phyloP scores from a whole-genome alignment of 2,797 vertebrate genomes.

The Takifugu ocellatus region DNA sequence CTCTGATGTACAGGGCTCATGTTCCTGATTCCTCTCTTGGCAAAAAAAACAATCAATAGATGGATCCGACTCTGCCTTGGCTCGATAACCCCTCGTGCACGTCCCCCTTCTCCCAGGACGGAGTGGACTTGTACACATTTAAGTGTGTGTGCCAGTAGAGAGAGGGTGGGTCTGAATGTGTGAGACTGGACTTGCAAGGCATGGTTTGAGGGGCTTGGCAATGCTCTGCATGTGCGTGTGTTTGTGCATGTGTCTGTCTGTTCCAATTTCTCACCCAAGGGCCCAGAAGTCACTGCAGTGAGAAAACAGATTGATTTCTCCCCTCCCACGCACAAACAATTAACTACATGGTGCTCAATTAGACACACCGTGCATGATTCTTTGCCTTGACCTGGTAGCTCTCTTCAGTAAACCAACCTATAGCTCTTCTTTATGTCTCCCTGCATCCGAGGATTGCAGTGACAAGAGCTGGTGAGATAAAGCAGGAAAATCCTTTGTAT shows the following conservation, averaged over 20 bases:
- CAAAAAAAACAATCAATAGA: conserved; percentile 70
- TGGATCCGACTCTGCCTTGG: conserved; percentile 72
- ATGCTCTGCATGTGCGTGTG: conserved; percentile 23
- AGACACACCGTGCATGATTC: conserved; percentile 74
- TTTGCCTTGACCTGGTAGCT: conserved; percentile 67
- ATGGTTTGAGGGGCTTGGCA: conserved; percentile 58
- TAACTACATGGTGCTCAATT: conserved; percentile 82
- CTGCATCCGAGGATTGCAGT: conserved; percentile 18
- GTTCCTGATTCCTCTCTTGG: conserved; percentile 71
- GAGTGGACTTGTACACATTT: conserved; percentile 27
- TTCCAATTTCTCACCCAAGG: conserved; percentile 72
- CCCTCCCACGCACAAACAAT: conserved; percentile 81
- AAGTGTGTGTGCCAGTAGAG: conserved; percentile 27
- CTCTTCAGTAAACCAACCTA: conserved; percentile 38
- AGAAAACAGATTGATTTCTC: conserved; percentile 83
- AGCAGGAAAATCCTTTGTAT: conserved; percentile 32
- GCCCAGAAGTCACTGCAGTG: conserved; percentile 77
- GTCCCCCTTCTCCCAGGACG: conserved; percentile 51
- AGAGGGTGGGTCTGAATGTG: conserved; percentile 37
- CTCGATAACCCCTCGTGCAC: conserved; percentile 70
- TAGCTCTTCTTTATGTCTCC: conserved; percentile 22
- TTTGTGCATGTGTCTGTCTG: conserved; percentile 62
- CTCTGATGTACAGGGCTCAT: conserved; percentile 69
- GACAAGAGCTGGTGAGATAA: conserved; percentile 20
- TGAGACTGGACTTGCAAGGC: conserved; percentile 44